Base-by-base conservation (phyloP, 2,113 vertebrate species). In the Fulica atra region DNA sequence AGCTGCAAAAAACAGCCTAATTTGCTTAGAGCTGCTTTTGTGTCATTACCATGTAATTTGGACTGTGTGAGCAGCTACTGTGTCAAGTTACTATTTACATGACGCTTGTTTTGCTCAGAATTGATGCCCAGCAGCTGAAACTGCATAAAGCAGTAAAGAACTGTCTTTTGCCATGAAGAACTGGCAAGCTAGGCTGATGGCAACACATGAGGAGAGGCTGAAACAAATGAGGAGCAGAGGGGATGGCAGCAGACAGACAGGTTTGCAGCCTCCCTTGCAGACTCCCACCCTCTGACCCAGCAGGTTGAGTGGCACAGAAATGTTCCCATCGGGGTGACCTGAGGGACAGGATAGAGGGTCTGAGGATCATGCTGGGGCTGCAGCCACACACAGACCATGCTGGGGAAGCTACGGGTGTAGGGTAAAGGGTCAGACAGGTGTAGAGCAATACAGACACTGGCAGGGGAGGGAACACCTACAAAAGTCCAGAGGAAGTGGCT, bases 121-220 rank as follows among this genome's bases (percentile, higher is more conserved):
- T 24, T 66, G 35, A 72, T 31, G 40, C 3, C 44, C 60, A 69
- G 50, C 64, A 83, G 56, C 36, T 68, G 72, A 76, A 89, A 64
- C 29, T 44, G 16, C 40, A 56, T 13, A 56, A 90, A 60, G 48
- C 28, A 88, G 48, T 63, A 15, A 88, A 94, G 29, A 71, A 28
- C 10, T 56, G 33, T 13, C 29, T 50, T 70, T 61, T 80, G 65
- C 82, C 50, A 20, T 6, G 16, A 94, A 86, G 33, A 65, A 35
- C 13, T 24, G 38, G 19, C 51, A 74, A 65, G 21, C 28, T 7
- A 33, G 29, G 51, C 6, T 80, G 81, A 56, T 2, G 6, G 56
- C 42, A 66, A 44, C 0, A 0, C 16, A 8, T 0, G 3, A 81
- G 21, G 17, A 91, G 35, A 84, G 16, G 51, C 3, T 78, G 31